These are phyloP conservation scores for Acridotheres tristis DNA, from an alignment of 2,797 vertebrate species.

Conservation along the genomic window DNA sequence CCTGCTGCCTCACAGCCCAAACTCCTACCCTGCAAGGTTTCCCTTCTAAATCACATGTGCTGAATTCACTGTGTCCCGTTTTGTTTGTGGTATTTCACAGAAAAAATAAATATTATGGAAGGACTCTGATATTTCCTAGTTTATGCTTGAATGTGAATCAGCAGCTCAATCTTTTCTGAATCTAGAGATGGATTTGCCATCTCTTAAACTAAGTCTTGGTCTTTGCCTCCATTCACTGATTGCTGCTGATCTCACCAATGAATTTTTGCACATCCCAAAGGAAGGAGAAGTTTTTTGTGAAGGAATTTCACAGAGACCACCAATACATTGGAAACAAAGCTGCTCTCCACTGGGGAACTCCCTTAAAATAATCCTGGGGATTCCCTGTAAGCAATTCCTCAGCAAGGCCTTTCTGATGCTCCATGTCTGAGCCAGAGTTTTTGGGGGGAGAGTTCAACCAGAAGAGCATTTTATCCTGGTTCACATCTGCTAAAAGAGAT, in stretches of 20 bases:
- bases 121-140: background rate
- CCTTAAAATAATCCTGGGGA: background rate
- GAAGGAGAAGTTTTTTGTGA: background rate
- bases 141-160: background rate
- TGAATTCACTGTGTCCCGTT: background rate
- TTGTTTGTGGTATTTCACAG: background rate
- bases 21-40: background rate
- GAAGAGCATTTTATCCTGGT: background rate
- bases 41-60: background rate
- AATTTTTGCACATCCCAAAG: background rate
- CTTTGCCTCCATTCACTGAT: background rate
- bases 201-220: background rate
- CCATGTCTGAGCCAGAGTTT: background rate
- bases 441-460: background rate
- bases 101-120: background rate
- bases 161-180: background rate
- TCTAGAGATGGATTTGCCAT: background rate
- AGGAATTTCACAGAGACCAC: background rate
- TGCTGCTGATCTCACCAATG: background rate
- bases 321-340: background rate
- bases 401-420: background rate
- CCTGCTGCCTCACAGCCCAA: background rate
- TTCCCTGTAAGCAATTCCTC: background rate
- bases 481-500: background rate
- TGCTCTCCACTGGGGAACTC: background rate